Base-by-base conservation (phyloP, 2,888 invertebrate species). In the Cosmia pyralina region DNA sequence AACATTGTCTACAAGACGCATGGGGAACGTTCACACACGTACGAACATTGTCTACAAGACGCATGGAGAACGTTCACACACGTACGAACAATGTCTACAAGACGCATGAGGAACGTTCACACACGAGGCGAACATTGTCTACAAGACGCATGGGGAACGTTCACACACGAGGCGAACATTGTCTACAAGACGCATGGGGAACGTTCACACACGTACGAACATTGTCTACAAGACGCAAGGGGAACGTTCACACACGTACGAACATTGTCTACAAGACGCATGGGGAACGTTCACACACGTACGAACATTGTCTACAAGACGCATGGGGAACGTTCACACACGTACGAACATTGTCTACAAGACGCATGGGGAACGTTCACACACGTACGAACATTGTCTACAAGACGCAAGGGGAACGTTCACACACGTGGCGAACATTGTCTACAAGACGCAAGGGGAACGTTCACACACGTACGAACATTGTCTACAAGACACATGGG, bases 81-180 rank as follows among this genome's bases (percentile, higher is more conserved):
- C 34, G 4, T 11, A n/a, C 22, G 10, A n/a, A 57, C 11, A 38
- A n/a, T 22, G 22, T 55, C 65, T 58, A 70, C 60, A 69, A 64
- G 72, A 44, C 52, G 69, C 28, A 73, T 64, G 22, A 34, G 13
- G 34, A 59, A 67, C 58, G 66, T 50, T 46, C 38, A 55, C 53
- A 59, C 22, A 55, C 34, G 4, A 8, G 59, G n/a, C 22, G 10
- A n/a, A 57, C 11, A 38, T 28, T 22, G 22, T 55, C 65, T 58
- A 70, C 60, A 69, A 64, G 72, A 44, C 52, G 69, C 28, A 73
- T 64, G 22, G 41, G 13, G 34, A 59, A 67, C 58, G 66, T 50
- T 46, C 38, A 55, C 53, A 59, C 22, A 55, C 34, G 4, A 8
- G 59, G n/a, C 22, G 10, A n/a, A 57, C 11, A 38, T 28, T 22